Percentiles rank a stretch among this genome's conserved stretches.
These are phyloP conservation scores for Leptobrachium leishanense DNA, from an alignment of 2,113 vertebrate species.

Conservation along the genomic window DNA sequence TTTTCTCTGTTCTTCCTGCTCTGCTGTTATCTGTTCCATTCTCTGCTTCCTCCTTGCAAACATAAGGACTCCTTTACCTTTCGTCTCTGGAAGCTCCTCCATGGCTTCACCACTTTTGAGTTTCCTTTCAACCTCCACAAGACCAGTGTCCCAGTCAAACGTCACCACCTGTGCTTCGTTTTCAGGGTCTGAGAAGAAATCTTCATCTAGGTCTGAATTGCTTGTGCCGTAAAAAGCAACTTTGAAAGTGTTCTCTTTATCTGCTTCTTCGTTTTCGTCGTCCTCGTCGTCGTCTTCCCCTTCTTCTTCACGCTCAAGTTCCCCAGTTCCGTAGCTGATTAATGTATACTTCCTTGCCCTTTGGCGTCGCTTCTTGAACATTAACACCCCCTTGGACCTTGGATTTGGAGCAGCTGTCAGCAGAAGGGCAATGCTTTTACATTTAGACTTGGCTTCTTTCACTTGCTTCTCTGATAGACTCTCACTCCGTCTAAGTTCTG, in stretches of 20 bases:
- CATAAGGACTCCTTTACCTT: slow-evolving; percentile 93
- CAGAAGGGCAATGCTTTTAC: slow-evolving; percentile 94
- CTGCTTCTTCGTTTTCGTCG: slow-evolving; percentile 57
- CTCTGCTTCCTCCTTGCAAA: slow-evolving; percentile 88
- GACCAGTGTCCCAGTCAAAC: slow-evolving; percentile 84
- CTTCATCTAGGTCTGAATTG: slow-evolving; percentile 81
- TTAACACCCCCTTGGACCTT: slow-evolving; percentile 94
- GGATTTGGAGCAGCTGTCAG: slow-evolving; percentile 88
- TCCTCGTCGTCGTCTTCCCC: slow-evolving; percentile 71
- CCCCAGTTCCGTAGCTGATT: slow-evolving; percentile 96
- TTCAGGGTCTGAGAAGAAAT: slow-evolving; percentile 74
- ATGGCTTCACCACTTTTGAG: slow-evolving; percentile 73
- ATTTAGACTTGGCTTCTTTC: slow-evolving; percentile 97
- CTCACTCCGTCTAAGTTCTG: slow-evolving; percentile 90
- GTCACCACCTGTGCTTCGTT: slow-evolving; percentile 71
- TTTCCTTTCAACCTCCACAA: slow-evolving; percentile 84
- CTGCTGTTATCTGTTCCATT: slow-evolving; percentile 90
- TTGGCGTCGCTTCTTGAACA: slow-evolving; percentile 95
- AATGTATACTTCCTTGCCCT: slow-evolving; percentile 92
- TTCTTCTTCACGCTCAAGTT: slow-evolving; percentile 76
- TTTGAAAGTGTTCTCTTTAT: slow-evolving; percentile 77
- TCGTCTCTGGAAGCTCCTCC: slow-evolving; percentile 86
- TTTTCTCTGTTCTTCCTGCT: slow-evolving; percentile 83
- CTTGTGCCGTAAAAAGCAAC: slow-evolving; percentile 69
- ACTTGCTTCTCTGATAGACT: slow-evolving; percentile 95